These are phyloP conservation scores for Drosophila mojavensis DNA, from an alignment of 1,140 invertebrate species.

Conservation along the genomic window DNA sequence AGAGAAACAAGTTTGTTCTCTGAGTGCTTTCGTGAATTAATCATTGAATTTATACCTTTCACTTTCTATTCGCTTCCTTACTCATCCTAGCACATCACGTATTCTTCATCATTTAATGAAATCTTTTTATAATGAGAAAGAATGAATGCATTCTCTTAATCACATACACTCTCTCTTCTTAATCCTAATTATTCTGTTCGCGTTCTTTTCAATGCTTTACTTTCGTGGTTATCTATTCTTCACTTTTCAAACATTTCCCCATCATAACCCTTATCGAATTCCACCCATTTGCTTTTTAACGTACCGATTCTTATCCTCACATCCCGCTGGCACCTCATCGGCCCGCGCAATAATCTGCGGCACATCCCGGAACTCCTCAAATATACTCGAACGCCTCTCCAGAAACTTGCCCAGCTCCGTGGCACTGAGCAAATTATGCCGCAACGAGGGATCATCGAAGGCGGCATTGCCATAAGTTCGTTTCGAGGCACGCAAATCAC, in stretches of 20 bases:
- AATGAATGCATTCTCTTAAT: no score
- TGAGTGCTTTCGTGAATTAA: no score
- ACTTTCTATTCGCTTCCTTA: no score
- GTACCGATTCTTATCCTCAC: constrained; percentile 92
- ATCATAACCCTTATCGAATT: not conserved
- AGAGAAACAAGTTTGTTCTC: no score
- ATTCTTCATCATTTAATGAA: no score
- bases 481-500: constrained; percentile 90
- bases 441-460: constrained; percentile 92
- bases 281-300: constrained; percentile 5
- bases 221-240: no score
- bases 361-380: constrained; percentile 91
- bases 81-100: no score
- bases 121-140: no score
- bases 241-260: not conserved
- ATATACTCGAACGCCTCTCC: constrained; percentile 89
- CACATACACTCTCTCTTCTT: no score
- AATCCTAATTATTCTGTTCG: no score
- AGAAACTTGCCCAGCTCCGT: constrained; percentile 89
- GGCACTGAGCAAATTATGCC: constrained; percentile 71
- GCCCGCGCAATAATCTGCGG: constrained; percentile 90
- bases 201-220: no score
- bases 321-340: constrained; percentile 93
- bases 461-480: constrained; percentile 95
- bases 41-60: no score